These are phyloP conservation scores for Poecilia latipinna DNA, from an alignment of 2,113 vertebrate genomes.

Conservation along the genomic window DNA sequence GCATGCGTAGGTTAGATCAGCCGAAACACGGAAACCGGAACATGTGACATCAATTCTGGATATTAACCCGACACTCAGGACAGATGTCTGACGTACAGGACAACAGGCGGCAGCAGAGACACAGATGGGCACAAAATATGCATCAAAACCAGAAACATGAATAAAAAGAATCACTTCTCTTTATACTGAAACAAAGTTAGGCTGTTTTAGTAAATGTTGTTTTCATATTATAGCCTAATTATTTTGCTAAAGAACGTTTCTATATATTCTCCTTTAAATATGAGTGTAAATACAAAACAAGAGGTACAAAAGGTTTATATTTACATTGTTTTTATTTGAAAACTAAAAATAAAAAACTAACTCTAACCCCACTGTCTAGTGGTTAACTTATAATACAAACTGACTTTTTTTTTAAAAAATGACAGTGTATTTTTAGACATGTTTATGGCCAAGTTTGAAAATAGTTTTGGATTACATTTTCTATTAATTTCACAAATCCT, in stretches of 20 bases:
- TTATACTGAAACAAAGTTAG: neutral
- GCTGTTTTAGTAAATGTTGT: neutral
- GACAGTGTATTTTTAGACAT: too few relatives aligned
- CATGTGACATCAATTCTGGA: slow-evolving; percentile 17
- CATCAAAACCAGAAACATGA: neutral
- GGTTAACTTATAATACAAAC: too few relatives aligned
- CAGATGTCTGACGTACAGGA: slow-evolving; percentile 26
- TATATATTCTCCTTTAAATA: neutral
- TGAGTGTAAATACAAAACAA: too few relatives aligned
- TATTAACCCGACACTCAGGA: neutral
- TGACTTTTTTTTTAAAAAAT: too few relatives aligned
- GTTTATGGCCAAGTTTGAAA: too few relatives aligned
- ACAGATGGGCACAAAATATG: neutral
- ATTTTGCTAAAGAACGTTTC: neutral
- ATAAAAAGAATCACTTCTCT: neutral
- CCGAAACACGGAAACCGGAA: slow-evolving; percentile 23
- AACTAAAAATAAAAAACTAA: too few relatives aligned
- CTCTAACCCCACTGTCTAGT: too few relatives aligned
- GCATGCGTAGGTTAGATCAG: slow-evolving; percentile 60
- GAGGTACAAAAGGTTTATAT: too few relatives aligned
- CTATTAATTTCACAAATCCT: too few relatives aligned
- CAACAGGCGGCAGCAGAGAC: neutral
- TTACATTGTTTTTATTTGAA: too few relatives aligned
- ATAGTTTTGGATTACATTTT: too few relatives aligned
- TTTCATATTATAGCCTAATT: neutral